Evolutionary conservation across 1,140 invertebrate genomes (phyloP), one percentile per base, ranked within the genome.

Genomic region (Thaumatotibia leucotreta): DNA sequence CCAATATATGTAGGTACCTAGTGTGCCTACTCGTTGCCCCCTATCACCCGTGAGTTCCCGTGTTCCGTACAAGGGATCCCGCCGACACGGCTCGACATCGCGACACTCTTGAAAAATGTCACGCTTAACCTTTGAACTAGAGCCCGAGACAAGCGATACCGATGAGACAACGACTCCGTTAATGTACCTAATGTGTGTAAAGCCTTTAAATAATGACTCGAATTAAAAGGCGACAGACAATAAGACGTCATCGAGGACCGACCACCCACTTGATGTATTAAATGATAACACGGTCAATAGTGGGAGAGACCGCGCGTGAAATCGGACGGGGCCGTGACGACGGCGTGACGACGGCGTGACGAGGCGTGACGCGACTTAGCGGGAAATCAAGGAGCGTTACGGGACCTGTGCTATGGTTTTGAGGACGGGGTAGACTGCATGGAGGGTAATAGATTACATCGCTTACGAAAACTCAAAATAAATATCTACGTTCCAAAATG

Each of bases 311-410:
- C 22, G 63, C 39, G 63, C 62, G 35, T 39, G 33, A 45, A 33
- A 45, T 39, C 35, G n/a, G 33, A 2, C 11, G 49, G 1, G 49
- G n/a, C n/a, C n/a, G n/a, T n/a, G n/a, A n/a, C 65, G 50, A 29
- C 58, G 27, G 24, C 64, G 62, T 65, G 49, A 61, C 63, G 62
- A 14, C 61, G 23, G 31, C 66, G 61, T 62, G 45, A 63, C 58
- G 61, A 10, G 50, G 50, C 50, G 29, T 64, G 61, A 54, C 64
- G 62, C 54, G 23, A n/a, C 11, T 58, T 31, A 58, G 52, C 52
- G 52, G 52, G 52, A 29, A 24, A 27, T 58, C 52, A 58, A 24
- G 22, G 52, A 58, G 52, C 52, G 24, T n/a, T n/a, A n/a, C n/a
- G n/a, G n/a, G n/a, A n/a, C n/a, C n/a, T n/a, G n/a, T n/a, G n/a